Percentiles rank a stretch among this genome's conserved stretches.
These are phyloP conservation scores for Phania funesta DNA, from an alignment of 2,888 invertebrate species.

Conservation along the genomic window DNA sequence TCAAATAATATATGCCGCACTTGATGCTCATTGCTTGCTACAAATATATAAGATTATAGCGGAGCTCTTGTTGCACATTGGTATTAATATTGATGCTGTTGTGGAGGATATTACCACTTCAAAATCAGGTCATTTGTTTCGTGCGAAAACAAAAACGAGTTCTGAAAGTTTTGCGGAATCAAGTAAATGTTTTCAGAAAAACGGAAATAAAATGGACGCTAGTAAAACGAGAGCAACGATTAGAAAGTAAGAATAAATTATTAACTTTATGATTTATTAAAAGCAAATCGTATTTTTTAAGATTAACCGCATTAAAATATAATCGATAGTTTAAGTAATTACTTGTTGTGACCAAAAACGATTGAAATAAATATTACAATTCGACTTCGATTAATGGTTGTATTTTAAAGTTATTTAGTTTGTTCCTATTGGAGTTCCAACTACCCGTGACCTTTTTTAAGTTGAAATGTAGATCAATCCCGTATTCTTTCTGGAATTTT, in stretches of 20 bases:
- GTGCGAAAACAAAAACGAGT: slow-evolving; percentile 50
- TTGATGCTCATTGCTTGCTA: slow-evolving; percentile 93
- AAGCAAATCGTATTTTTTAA: background rate
- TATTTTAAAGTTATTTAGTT: too few relatives aligned
- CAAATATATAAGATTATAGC: slow-evolving; percentile 87
- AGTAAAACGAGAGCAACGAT: background rate
- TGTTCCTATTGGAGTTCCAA: too few relatives aligned
- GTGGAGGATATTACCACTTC: slow-evolving; percentile 69
- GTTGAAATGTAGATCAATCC: too few relatives aligned
- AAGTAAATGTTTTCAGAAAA: slow-evolving; percentile 15
- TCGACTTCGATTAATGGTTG: too few relatives aligned
- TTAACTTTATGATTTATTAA: background rate
- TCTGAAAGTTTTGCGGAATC: background rate
- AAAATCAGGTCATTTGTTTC: slow-evolving; percentile 67
- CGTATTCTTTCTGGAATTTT: too few relatives aligned
- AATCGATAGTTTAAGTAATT: too few relatives aligned
- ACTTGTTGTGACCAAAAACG: too few relatives aligned
- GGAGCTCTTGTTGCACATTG: slow-evolving; percentile 74
- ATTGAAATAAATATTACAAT: too few relatives aligned
- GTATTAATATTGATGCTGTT: slow-evolving; percentile 72
- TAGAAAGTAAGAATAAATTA: slow-evolving; percentile 39
- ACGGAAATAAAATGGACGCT: slow-evolving; percentile 8
- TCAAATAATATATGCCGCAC: slow-evolving; percentile 91
- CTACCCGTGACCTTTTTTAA: too few relatives aligned
- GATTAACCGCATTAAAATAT: too few relatives aligned